These are phyloP conservation scores for Carposina sasakii DNA, from an alignment of 1,140 invertebrate species.

Conservation along the genomic window DNA sequence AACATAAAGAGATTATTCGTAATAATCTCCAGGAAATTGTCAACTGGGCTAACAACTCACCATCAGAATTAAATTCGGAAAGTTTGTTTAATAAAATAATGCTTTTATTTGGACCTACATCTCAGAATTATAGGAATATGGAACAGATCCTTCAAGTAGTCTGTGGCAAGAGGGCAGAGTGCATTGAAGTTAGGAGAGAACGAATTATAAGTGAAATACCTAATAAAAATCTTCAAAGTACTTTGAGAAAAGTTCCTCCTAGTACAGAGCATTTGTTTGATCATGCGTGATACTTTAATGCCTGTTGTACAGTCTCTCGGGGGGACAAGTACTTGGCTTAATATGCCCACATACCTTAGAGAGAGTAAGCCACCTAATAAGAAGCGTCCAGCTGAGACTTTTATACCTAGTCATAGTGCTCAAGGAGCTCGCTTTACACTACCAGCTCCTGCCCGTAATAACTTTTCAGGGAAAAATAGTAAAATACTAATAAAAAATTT, in stretches of 20 bases:
- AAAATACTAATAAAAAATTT: not conserved
- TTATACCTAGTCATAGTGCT: not conserved
- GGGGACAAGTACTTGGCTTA: slow-evolving; percentile 25
- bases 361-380: not conserved
- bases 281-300: slow-evolving; percentile 19
- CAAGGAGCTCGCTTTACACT: not conserved
- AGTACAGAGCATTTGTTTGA: slow-evolving; percentile 28
- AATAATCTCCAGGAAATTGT: not conserved
- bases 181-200: not conserved
- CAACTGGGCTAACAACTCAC: not conserved
- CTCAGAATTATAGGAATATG: not conserved
- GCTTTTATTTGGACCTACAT: not conserved
- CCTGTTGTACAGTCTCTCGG: slow-evolving; percentile 27
- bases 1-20: slow-evolving; percentile 1
- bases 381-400: not conserved
- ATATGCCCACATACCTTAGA: slow-evolving; percentile 10
- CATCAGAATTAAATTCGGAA: not conserved
- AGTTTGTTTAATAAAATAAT: not conserved
- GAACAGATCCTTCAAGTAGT: not conserved
- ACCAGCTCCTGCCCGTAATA: not conserved
- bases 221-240: slow-evolving; percentile 25
- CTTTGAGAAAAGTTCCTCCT: slow-evolving; percentile 25
- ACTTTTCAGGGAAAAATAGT: not conserved
- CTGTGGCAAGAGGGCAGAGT: not conserved
- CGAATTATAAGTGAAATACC: slow-evolving; percentile 19